Conservation (phyloP, 1,140 invertebrate species). For the Drosophila malerkotliana region DNA sequence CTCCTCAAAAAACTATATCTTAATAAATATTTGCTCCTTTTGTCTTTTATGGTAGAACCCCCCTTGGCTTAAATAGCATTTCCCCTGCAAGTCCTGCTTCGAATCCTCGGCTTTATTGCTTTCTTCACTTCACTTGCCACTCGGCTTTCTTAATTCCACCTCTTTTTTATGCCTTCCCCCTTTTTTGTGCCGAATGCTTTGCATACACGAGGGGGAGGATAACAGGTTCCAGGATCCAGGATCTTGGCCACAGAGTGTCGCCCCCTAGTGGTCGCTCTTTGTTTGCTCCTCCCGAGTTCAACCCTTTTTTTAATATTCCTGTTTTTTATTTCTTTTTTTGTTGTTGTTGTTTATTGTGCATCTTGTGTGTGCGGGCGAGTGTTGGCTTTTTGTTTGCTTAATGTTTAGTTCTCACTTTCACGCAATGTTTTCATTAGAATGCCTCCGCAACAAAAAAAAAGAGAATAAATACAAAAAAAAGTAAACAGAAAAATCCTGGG, state of each 20-base stretch:
- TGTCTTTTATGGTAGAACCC: neutral
- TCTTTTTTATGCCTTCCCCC: neutral
- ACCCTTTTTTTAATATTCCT: conserved; percentile 49
- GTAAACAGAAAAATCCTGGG: conserved; percentile 5
- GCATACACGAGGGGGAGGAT: conserved; percentile 25
- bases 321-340: neutral
- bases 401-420: conserved; percentile 81
- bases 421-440: conserved; percentile 80
- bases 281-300: conserved; percentile 70
- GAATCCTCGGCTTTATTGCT: conserved; percentile 29
- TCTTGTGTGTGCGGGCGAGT: conserved; percentile 27
- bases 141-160: conserved; percentile 3
- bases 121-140: conserved; percentile 25
- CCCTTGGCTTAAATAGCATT: conserved; percentile 15
- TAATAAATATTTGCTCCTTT: neutral
- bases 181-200: conserved; percentile 26
- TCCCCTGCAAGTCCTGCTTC: neutral
- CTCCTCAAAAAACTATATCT: neutral
- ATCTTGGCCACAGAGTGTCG: conserved; percentile 8
- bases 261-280: conserved; percentile 50
- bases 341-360: conserved; percentile 13
- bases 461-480: neutral
- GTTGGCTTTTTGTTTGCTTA: conserved; percentile 67
- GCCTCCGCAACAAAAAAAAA: conserved; percentile 2
- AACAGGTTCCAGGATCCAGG: conserved; percentile 32